Conservation (phyloP, 2,113 vertebrate species). For the Pelodiscus sinensis region DNA sequence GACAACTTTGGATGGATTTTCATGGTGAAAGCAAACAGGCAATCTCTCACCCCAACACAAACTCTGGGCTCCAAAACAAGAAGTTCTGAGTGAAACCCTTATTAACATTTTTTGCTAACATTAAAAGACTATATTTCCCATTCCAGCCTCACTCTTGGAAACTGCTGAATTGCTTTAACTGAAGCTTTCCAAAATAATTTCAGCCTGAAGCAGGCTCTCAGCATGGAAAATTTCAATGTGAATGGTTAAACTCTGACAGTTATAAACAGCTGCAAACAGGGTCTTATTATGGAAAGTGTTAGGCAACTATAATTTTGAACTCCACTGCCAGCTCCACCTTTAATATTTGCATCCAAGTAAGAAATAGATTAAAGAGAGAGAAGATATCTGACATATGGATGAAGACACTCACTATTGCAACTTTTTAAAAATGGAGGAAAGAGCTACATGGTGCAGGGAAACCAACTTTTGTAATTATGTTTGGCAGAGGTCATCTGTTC, state of each 20-base stretch:
- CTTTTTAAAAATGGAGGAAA: neutral
- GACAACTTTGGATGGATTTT: too few species aligned
- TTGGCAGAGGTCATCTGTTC: neutral
- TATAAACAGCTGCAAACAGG: accelerated
- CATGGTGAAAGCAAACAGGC: too few species aligned
- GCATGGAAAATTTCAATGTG: neutral
- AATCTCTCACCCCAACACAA: too few species aligned
- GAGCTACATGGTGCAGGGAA: slow-evolving; percentile 34
- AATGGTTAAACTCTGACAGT: neutral
- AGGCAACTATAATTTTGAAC: neutral
- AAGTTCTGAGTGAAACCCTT: too few species aligned
- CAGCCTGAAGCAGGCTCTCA: neutral
- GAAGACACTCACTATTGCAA: slow-evolving; percentile 43
- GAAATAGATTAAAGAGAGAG: neutral
- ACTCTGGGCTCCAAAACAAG: too few species aligned
- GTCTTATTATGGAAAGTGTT: neutral
- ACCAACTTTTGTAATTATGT: slow-evolving; percentile 15
- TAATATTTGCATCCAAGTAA: neutral
- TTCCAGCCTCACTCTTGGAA: neutral
- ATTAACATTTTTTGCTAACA: too few species aligned
- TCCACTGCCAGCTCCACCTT: neutral
- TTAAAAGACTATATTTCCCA: neutral
- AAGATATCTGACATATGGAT: neutral
- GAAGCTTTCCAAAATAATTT: neutral
- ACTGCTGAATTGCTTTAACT: neutral